Percentiles rank a stretch among this genome's conserved stretches.
phyloP scores from a whole-genome alignment of 1,140 invertebrate genomes.

The Lamellibrachia luymesi region DNA sequence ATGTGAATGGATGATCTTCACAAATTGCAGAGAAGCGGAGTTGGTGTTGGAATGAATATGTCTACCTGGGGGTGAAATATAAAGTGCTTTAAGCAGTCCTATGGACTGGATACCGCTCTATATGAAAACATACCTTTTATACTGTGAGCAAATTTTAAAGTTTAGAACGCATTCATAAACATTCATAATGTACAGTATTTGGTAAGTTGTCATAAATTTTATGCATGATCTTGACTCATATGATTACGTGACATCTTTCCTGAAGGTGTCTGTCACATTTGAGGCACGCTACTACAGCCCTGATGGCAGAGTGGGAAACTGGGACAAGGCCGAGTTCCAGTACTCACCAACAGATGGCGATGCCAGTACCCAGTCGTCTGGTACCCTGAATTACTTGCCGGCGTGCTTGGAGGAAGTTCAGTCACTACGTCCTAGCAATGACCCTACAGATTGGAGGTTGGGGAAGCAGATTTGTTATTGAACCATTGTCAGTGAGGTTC shows the following conservation, averaged over 20 bases:
- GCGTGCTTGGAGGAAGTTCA: neutral
- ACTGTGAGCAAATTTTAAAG: neutral
- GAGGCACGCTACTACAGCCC: constrained; percentile 66
- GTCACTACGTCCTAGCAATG: neutral
- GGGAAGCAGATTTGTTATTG: too few species aligned
- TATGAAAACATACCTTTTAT: too few species aligned
- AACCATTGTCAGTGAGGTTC: too few species aligned
- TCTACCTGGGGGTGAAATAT: too few species aligned
- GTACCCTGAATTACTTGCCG: neutral
- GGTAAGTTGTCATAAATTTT: neutral
- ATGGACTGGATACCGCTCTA: too few species aligned
- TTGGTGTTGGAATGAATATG: too few species aligned
- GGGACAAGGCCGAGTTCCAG: constrained; percentile 22
- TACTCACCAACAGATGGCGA: constrained; percentile 8
- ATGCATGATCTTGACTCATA: neutral
- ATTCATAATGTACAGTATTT: neutral
- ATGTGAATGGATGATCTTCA: too few species aligned
- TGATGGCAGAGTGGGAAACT: constrained; percentile 57
- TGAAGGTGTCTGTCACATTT: constrained; percentile 66
- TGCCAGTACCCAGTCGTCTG: neutral
- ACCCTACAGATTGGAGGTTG: neutral
- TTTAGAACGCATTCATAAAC: neutral
- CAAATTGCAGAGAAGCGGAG: too few species aligned
- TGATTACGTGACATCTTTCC: constrained; percentile 25
- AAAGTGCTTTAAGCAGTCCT: too few species aligned